A percentile compares a stretch with the other conserved stretches of the same genome.
phyloP scores from a whole-genome alignment of 1,140 invertebrate genomes.

The Drosophila funebris region DNA sequence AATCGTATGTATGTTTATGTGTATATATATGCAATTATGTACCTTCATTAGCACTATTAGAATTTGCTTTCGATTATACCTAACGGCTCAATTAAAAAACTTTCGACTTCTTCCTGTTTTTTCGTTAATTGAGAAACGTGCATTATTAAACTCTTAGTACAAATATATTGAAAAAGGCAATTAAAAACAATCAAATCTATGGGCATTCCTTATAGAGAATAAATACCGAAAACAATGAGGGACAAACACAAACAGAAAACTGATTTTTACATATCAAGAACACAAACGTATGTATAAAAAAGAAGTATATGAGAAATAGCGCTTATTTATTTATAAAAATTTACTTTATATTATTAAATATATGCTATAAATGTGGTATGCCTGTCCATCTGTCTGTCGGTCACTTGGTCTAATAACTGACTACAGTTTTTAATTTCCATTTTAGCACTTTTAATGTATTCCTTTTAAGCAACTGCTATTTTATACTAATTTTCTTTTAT shows the following conservation, averaged over 20 bases:
- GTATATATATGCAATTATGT: conserved; percentile 43
- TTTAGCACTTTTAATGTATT: conserved; percentile 54
- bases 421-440: conserved; percentile 34
- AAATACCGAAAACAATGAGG: conserved; percentile 51
- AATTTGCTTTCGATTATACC: conserved; percentile 52
- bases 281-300: conserved; percentile 43
- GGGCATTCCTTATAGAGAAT: conserved; percentile 36
- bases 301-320: conserved; percentile 23
- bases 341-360: conserved; percentile 11
- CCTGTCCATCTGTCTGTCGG: conserved; percentile 10
- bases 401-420: conserved; percentile 37
- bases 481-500: conserved; percentile 19
- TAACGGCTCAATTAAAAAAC: conserved; percentile 43
- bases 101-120: conserved; percentile 8
- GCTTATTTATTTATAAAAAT: conserved; percentile 46
- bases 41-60: conserved; percentile 69
- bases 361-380: conserved; percentile 25
- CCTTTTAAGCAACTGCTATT: conserved; percentile 33
- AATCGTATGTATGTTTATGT: conserved; percentile 50
- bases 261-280: conserved; percentile 51
- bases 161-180: conserved; percentile 11
- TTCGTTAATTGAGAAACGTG: conserved; percentile 42
- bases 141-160: conserved; percentile 61
- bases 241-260: conserved; percentile 63
- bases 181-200: conserved; percentile 43